Percentiles rank a stretch among this genome's conserved stretches.
phyloP scores from a whole-genome alignment of 1,140 invertebrate species.

The Lordiphosa clarofinis region DNA sequence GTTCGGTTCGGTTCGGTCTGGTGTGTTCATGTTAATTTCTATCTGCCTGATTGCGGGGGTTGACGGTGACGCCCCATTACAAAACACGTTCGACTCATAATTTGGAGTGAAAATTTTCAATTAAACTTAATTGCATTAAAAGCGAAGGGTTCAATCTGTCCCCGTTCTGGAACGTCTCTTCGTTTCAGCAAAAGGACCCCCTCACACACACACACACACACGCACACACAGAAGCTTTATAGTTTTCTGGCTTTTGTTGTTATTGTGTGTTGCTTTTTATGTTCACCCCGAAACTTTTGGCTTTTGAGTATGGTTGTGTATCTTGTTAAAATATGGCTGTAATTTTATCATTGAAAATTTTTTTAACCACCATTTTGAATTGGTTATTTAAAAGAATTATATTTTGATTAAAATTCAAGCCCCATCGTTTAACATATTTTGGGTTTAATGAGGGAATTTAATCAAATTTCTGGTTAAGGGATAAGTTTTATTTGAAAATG shows the following conservation, averaged over 20 bases:
- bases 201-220: neutral
- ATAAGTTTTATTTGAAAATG: too few species aligned
- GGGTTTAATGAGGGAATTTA: conserved; percentile 24
- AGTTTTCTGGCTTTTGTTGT: conserved; percentile 43
- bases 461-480: too few species aligned
- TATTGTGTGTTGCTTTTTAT: conserved; percentile 51
- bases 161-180: conserved; percentile 3
- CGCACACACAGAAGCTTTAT: conserved; percentile 28
- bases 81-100: conserved; percentile 72
- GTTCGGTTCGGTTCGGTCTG: too few species aligned
- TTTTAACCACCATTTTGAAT: conserved; percentile 38
- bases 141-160: conserved; percentile 77
- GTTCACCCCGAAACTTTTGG: conserved; percentile 43
- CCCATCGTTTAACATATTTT: conserved; percentile 9
- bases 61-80: conserved; percentile 43
- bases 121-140: conserved; percentile 78
- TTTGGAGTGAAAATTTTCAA: conserved; percentile 78
- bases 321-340: conserved; percentile 37
- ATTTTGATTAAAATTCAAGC: conserved; percentile 46
- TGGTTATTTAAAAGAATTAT: conserved; percentile 15
- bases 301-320: conserved; percentile 23
- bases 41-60: conserved; percentile 65
- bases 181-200: neutral
- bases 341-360: conserved; percentile 44
- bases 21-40: conserved; percentile 73